Evolutionary conservation across 2,797 vertebrate genomes (phyloP).

Genomic region (Sebastes kiyomatsui): DNA sequence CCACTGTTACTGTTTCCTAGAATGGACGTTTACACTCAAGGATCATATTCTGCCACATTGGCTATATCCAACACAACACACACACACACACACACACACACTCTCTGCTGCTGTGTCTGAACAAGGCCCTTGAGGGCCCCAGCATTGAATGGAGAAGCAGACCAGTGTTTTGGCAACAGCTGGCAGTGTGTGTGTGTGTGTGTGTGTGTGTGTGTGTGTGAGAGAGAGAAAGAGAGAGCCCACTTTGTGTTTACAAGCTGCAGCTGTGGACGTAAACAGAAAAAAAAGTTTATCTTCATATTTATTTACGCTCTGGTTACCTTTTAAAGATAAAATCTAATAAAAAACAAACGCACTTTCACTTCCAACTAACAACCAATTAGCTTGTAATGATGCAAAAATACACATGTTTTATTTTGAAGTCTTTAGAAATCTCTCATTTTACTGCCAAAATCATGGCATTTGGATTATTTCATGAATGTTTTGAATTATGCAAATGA

Average conservation of each 20-base stretch:
- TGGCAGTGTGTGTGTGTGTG: conserved; percentile 10
- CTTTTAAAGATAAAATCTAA: conserved; percentile 13
- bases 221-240: not conserved
- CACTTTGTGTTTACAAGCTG: conserved; percentile 4
- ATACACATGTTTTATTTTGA: not conserved
- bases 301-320: conserved; percentile 1
- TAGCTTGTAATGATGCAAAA: not conserved
- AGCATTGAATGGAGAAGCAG: conserved; percentile 8
- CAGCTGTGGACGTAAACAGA: conserved; percentile 21
- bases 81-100: not conserved
- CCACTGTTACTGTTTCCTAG: not conserved
- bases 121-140: conserved; percentile 19
- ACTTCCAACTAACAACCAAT: not conserved
- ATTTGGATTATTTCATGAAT: not conserved
- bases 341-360: not conserved
- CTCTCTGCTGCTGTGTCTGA: conserved; percentile 1
- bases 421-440: not conserved
- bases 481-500: not conserved
- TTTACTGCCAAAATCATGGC: not conserved
- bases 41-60: not conserved
- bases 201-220: not conserved
- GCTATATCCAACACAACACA: not conserved
- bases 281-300: not conserved
- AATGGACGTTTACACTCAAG: not conserved
- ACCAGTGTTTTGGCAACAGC: conserved; percentile 59